Percentiles rank a stretch among this genome's conserved stretches.
These are phyloP conservation scores for Drosophila truncata DNA, from an alignment of 1,140 invertebrate species.

Conservation along the genomic window DNA sequence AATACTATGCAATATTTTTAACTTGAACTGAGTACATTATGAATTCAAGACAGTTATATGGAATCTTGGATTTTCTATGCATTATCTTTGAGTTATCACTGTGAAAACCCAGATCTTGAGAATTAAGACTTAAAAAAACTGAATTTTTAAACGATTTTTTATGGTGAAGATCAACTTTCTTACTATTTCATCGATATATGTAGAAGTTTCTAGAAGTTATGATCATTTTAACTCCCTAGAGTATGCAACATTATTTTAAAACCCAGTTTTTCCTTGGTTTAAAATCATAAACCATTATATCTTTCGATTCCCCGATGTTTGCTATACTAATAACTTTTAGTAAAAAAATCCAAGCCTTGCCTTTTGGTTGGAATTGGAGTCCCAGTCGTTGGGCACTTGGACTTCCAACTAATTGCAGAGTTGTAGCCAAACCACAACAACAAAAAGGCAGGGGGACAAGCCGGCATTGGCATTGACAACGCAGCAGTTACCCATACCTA, in stretches of 20 bases:
- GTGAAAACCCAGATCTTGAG: neutral
- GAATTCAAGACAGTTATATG: neutral
- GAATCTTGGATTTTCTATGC: too few species aligned
- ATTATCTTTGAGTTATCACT: neutral
- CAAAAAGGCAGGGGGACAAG: conserved; percentile 12
- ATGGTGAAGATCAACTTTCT: neutral
- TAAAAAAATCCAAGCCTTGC: neutral
- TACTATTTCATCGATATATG: neutral
- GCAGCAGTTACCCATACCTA: conserved; percentile 31
- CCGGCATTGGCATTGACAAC: conserved; percentile 57
- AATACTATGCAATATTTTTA: too few species aligned
- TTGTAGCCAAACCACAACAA: conserved; percentile 41
- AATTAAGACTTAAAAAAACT: too few species aligned
- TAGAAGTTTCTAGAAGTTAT: neutral
- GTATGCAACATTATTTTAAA: neutral
- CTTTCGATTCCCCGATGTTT: too few species aligned
- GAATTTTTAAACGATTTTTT: neutral
- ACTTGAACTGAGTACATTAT: neutral
- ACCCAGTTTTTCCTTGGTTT: neutral
- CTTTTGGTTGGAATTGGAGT: neutral
- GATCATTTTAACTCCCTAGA: neutral
- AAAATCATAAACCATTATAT: neutral
- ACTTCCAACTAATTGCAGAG: conserved; percentile 72
- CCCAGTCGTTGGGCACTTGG: conserved; percentile 33
- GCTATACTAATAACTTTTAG: neutral